Base-by-base conservation (phyloP, 2,888 invertebrate genomes). In the Heteromyza rotundicornis region DNA sequence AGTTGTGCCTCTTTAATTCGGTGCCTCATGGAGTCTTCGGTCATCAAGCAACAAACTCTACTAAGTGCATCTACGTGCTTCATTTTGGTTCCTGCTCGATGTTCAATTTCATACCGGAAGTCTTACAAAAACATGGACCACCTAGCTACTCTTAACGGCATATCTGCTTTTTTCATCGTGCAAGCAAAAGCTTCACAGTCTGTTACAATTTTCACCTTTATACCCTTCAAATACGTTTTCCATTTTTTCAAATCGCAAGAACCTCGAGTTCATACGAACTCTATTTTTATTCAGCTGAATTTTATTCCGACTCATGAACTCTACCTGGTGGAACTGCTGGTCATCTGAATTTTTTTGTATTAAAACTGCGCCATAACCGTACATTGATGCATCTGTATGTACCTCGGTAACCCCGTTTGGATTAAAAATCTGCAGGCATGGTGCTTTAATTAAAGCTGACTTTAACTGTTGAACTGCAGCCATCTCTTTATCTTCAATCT, bases 221-320 rank as follows among this genome's bases (percentile, higher is more conserved):
- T 56, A 7, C 74, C 76, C 8, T 78, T 50, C 10, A 80, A 57
- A 61, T 78, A 79, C 0, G 74, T 63, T 14, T 77, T 50, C 64
- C 79, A 80, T 54, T 75, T 78, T 32, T 77, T 75, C 1, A 80
- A 5, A 80, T 66, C 0, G 76, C 79, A 5, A 80, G 59, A 2
- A 78, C 74, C 68, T 81, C 79, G 2, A 82, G 60, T 44, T 80
- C 78, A 58, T 80, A 81, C 23, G 77, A 75, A 16, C 61, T 56
- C 49, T 76, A 79, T 47, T 69, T 62, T 65, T 80, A 74, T 5
- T 75, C 70, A 2, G 65, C 63, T 0, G 73, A 56, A n/a, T n/a
- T n/a, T n/a, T 44, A 5, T 44, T 44, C 12, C 44, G 16, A 44
- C 44, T 44, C n/a, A 2, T 8, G 19, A 8, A 44, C 12, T 44